Conservation (phyloP, 2,113 vertebrate species). For the Gambusia holbrooki region DNA sequence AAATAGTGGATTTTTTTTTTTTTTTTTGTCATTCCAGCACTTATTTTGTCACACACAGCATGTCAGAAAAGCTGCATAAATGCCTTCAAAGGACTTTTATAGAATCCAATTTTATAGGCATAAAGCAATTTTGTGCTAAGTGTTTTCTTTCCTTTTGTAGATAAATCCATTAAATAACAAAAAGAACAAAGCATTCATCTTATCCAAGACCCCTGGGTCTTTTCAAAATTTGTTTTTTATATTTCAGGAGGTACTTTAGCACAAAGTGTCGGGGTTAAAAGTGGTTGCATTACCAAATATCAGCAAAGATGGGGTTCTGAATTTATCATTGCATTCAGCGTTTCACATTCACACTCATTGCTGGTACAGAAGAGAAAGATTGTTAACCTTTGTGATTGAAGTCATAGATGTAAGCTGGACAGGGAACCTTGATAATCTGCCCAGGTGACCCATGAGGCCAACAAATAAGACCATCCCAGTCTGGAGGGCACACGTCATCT, state of each 20-base stretch:
- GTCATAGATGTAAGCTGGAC: conserved; percentile 88
- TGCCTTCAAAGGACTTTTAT: not conserved
- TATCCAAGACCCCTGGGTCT: not conserved
- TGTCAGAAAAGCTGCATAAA: not conserved
- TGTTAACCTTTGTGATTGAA: conserved; percentile 89
- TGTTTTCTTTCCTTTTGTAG: not conserved
- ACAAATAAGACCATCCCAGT: conserved; percentile 91
- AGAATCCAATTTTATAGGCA: not conserved
- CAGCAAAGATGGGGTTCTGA: not conserved
- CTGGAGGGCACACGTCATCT: conserved; percentile 84
- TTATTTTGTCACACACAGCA: not conserved
- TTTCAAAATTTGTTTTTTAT: no score
- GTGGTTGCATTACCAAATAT: no score
- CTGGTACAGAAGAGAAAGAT: not conserved
- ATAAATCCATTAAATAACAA: not conserved
- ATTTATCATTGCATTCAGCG: not conserved
- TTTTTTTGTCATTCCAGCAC: not conserved
- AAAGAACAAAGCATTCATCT: not conserved
- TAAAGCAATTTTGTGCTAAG: not conserved
- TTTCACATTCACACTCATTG: not conserved
- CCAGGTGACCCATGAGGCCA: conserved; percentile 87
- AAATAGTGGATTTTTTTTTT: not conserved
- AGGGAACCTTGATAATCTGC: conserved; percentile 80
- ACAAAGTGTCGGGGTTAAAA: no score
- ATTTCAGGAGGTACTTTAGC: not conserved